Evolutionary conservation across 30 jellyfish, hydroid and myxozoan species (phyloP).

Genomic region (Aurelia sp.): DNA sequence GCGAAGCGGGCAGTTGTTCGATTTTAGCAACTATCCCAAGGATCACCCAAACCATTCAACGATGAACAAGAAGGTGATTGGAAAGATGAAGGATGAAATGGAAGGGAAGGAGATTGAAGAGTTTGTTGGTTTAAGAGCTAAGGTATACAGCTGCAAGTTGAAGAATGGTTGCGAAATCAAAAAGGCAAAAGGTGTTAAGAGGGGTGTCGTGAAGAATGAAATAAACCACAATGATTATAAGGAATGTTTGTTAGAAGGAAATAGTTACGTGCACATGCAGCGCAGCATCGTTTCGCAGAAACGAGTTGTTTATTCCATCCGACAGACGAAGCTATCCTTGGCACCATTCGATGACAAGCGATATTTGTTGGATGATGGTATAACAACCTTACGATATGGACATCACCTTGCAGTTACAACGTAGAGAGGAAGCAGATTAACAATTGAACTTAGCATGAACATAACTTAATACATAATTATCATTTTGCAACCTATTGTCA

Average conservation of each 20-base stretch:
- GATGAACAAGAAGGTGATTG: conserved; percentile 16
- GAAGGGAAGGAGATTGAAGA: conserved; percentile 8
- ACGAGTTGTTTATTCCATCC: not conserved
- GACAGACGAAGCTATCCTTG: not conserved
- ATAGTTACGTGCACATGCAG: not conserved
- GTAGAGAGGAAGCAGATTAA: no score
- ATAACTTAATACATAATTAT: no score
- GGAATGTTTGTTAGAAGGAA: not conserved
- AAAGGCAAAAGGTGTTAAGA: conserved; percentile 31
- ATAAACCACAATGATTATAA: not conserved
- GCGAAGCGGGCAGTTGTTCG: no score
- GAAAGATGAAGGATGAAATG: conserved; percentile 20
- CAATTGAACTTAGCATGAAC: no score
- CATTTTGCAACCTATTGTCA: no score
- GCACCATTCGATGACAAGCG: not conserved
- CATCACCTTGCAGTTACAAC: no score
- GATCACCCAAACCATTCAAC: conserved; percentile 13
- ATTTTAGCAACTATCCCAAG: not conserved
- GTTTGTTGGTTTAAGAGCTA: conserved; percentile 17
- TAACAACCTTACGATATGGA: no score
- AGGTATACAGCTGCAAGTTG: conserved; percentile 5
- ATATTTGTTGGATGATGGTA: no score
- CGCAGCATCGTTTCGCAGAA: not conserved
- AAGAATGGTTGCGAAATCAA: not conserved
- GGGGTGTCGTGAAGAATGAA: not conserved